Percentiles rank a stretch among this genome's conserved stretches.
These are phyloP conservation scores for Zaprionus africanus DNA, from an alignment of 1,140 invertebrate genomes.

Conservation along the genomic window DNA sequence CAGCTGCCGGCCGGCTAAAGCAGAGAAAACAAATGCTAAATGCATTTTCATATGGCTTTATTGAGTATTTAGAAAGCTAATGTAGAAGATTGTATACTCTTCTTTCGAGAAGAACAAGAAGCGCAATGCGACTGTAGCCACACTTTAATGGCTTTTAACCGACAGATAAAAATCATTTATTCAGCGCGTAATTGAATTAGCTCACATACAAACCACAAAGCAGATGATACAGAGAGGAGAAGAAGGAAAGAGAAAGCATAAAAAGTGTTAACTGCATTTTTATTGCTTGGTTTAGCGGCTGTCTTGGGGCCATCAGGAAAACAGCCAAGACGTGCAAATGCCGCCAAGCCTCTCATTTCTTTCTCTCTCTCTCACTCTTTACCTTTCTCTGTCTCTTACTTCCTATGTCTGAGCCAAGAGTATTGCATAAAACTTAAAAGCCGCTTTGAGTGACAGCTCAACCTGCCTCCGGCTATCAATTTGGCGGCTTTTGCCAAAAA, in stretches of 20 bases:
- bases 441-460: not conserved
- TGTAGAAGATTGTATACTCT: not conserved
- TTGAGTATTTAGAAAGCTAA: slow-evolving; percentile 5
- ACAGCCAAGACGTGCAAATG: slow-evolving; percentile 59
- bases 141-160: not conserved
- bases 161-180: not conserved
- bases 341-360: slow-evolving; percentile 36
- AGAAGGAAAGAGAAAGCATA: slow-evolving; percentile 5
- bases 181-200: slow-evolving; percentile 1
- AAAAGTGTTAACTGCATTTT: slow-evolving; percentile 69
- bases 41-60: slow-evolving; percentile 5
- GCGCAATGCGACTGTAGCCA: not conserved
- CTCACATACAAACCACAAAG: not conserved
- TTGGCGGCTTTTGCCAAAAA: slow-evolving; percentile 34
- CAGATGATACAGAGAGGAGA: not conserved
- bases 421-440: slow-evolving; percentile 60
- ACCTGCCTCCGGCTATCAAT: slow-evolving; percentile 34
- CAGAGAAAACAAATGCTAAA: not conserved
- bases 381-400: slow-evolving; percentile 1
- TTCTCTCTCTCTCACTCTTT: slow-evolving; percentile 5
- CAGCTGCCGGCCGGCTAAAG: not conserved
- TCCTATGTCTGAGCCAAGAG: slow-evolving; percentile 16
- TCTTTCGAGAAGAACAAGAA: not conserved
- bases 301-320: slow-evolving; percentile 40
- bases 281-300: slow-evolving; percentile 36